Base-by-base conservation (phyloP, 2,888 invertebrate genomes). In the Scaptomyza polygonia region DNA sequence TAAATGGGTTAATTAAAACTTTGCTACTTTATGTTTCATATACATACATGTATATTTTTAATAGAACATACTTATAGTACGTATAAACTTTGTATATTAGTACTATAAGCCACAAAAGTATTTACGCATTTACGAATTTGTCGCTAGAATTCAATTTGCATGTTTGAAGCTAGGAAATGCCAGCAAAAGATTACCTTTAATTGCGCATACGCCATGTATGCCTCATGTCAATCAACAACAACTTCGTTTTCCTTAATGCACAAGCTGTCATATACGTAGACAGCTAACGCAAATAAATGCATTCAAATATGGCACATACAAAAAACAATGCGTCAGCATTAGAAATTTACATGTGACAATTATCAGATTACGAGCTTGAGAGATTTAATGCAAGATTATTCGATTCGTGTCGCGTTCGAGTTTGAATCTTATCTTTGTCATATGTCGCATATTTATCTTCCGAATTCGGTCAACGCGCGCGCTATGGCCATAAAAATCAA, bases 391-490 rank as follows among this genome's bases (percentile, higher is more conserved):
- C 72, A 71, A 49, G 77, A 76, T 73, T 52, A 76, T 71, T 61
- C 52, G 72, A 76, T 61, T 61, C 77, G 47, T 55, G 59, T 73
- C 72, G 72, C 70, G 59, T 72, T 66, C 48, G 39, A 57, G 48
- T 32, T 11, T 45, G 55, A 25, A 11, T 55, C 11, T 56, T 62
- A 64, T 47, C 72, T 74, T 73, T 70, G 65, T 7, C 29, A 73
- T 77, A 77, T 83, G 86, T 84, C 72, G 86, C 78, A 84, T 84
- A 81, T 86, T 70, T 84, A 78, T 86, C 87, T 86, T 84, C 72
- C 78, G 56, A 82, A 86, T 75, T 84, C 81, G 86, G 86, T 81
- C 81, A 81, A 62, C 56, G 75, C 68, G 77, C 73, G 73, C 74
- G 76, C 66, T 72, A 72, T 49, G 61, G 68, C 69, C 73, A 72